Percentiles rank a stretch among this genome's conserved stretches.
These are phyloP conservation scores for Aspidiotus rigidus DNA, from an alignment of 2,888 invertebrate species.

Conservation along the genomic window DNA sequence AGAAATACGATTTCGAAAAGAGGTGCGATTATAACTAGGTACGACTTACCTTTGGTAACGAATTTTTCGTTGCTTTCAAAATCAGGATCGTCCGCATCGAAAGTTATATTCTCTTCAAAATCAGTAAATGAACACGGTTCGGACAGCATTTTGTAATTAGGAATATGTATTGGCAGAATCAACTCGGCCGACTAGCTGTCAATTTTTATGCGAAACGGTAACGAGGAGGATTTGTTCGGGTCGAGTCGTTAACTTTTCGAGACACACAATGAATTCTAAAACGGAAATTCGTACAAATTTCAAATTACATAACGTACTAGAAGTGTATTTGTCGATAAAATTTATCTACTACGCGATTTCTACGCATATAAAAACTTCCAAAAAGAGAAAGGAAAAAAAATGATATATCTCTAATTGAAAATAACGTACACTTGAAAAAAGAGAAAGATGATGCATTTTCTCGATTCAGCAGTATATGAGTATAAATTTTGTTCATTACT, in stretches of 20 bases:
- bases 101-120: conserved; percentile 35
- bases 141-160: conserved; percentile 7
- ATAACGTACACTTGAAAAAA: too few species aligned
- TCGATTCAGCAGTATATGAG: too few species aligned
- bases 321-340: neutral
- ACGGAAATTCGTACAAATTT: neutral
- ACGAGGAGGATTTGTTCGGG: neutral
- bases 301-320: neutral
- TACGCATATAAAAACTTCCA: too few species aligned
- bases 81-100: conserved; percentile 33
- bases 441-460: too few species aligned
- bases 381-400: too few species aligned
- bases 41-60: too few species aligned
- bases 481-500: too few species aligned
- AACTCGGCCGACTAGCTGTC: too few species aligned
- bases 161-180: too few species aligned
- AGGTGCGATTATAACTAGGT: too few species aligned
- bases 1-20: too few species aligned
- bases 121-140: conserved; percentile 35
- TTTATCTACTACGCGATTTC: neutral
- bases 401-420: too few species aligned
- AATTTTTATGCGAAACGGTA: neutral
- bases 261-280: neutral
- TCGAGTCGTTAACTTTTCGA: neutral
- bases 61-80: conserved; percentile 9